phyloP scores from a whole-genome alignment of 2,888 invertebrate species.

The Campaea margaritaria region DNA sequence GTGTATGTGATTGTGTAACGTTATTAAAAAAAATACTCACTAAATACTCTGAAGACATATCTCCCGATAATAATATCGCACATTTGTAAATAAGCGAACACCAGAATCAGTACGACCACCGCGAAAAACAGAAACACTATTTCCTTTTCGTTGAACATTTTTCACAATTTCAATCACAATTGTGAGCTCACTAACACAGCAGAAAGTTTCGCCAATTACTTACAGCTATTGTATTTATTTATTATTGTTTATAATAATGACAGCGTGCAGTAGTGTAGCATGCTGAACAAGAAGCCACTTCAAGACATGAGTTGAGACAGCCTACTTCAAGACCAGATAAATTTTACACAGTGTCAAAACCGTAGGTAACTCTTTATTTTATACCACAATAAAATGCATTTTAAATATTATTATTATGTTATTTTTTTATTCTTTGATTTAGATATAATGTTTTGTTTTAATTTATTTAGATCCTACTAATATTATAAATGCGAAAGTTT shows the following conservation, averaged over 20 bases:
- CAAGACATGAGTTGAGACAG: slow-evolving; percentile 21
- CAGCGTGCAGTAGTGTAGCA: background rate
- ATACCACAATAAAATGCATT: too few relatives aligned
- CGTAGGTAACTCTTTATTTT: too few relatives aligned
- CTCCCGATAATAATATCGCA: slow-evolving; percentile 69
- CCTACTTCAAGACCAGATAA: slow-evolving; percentile 9
- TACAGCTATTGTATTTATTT: background rate
- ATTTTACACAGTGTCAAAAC: slow-evolving; percentile 11
- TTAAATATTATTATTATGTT: too few relatives aligned
- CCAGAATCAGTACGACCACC: slow-evolving; percentile 54
- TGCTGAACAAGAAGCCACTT: background rate
- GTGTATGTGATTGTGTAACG: too few relatives aligned
- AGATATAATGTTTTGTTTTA: too few relatives aligned
- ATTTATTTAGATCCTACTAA: too few relatives aligned
- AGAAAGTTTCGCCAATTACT: background rate
- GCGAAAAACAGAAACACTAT: slow-evolving; percentile 61
- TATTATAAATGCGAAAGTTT: too few relatives aligned
- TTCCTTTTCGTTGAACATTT: slow-evolving; percentile 57
- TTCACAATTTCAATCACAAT: background rate
- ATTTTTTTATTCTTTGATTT: too few relatives aligned
- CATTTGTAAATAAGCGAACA: slow-evolving; percentile 67
- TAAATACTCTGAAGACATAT: slow-evolving; percentile 64
- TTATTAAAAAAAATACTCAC: slow-evolving; percentile 55
- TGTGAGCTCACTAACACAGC: too few relatives aligned
- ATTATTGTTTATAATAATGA: slow-evolving; percentile 8